Evolutionary conservation across 2,797 vertebrate genomes (phyloP).

Genomic region (Sebastes minor): DNA sequence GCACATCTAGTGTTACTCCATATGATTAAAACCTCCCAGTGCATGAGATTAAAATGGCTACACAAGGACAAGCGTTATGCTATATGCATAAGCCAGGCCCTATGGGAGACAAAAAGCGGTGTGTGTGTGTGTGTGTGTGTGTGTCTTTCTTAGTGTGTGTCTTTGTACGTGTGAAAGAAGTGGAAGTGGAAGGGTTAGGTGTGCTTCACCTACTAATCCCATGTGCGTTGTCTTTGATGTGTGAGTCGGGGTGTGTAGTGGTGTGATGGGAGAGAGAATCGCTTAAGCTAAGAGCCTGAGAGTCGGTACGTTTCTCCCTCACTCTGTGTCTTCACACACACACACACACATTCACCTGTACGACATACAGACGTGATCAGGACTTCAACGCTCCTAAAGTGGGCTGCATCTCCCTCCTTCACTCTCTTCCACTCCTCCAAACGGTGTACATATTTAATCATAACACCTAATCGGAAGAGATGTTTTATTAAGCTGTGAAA

Average conservation of each 20-base stretch:
- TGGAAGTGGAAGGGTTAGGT: constrained; percentile 28
- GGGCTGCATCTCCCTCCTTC: not conserved
- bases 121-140: constrained; percentile 16
- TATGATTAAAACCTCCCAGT: constrained; percentile 55
- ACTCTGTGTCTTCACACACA: not conserved
- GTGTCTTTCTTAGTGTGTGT: constrained; percentile 5
- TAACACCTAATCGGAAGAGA: not conserved
- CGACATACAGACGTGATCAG: not conserved
- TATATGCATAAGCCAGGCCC: constrained; percentile 22
- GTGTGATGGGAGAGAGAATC: constrained; percentile 45
- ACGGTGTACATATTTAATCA: not conserved
- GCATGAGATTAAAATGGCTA: constrained; percentile 56
- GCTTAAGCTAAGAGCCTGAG: constrained; percentile 41
- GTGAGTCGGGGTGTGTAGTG: constrained; percentile 30
- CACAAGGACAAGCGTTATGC: constrained; percentile 30
- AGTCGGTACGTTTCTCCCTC: constrained; percentile 11
- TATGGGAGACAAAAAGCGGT: constrained; percentile 19
- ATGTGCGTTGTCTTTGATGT: constrained; percentile 60
- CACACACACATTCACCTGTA: not conserved
- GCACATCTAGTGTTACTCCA: constrained; percentile 28
- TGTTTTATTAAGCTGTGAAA: not conserved
- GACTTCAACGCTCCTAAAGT: not conserved
- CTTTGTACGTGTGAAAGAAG: constrained; percentile 26
- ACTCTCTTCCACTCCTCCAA: not conserved
- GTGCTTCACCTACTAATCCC: constrained; percentile 60